Evolutionary conservation across 1,140 invertebrate genomes (phyloP), one percentile per base, ranked within the genome.

Genomic region (Acromyrmex echinatior): DNA sequence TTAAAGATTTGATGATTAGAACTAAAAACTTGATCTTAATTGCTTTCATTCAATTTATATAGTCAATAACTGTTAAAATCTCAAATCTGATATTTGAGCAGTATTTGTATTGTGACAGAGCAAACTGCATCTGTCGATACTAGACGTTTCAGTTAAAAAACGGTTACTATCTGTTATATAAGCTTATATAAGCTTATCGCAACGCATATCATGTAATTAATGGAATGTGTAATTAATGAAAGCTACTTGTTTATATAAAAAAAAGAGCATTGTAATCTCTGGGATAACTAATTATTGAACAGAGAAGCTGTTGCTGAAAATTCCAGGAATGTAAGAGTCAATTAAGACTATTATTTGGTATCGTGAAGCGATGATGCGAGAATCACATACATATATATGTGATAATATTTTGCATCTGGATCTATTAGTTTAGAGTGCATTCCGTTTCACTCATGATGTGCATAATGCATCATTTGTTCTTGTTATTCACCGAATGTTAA

Each of bases 51-150:
- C 7, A 79, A 71, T 58, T 81, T 39, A 25, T 14, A 71, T 39
- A 10, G 35, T 31, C 16, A 25, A 25, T 25, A 25, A 21, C 35
- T 68, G 16, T 39, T 81, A 70, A 81, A 80, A 70, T 18, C 39
- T 81, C 58, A 81, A 80, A 70, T 18, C 39, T 79, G 14, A 31
- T 49, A n/a, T 78, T 49, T 45, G n/a, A 45, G 35, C 16, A 25
- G 21, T 21, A 7, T 77, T n/a, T 6, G 14, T 60, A 39, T 9
- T 28, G 14, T 21, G 28, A 58, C 28, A 63, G 18, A 35, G 10
- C 6, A 18, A 16, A 63, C 12, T n/a, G 45, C 21, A 53, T 21
- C 14, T 45, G 3, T 56, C 45, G 31, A 63, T 62, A 25, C 14
- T n/a, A 66, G 28, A 78, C 16, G n/a, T 79, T 31, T 12, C 14